Evolutionary conservation across 1,140 invertebrate species (phyloP), one percentile per base, ranked within the genome.

Genomic region (Zaprionus nigranus): DNA sequence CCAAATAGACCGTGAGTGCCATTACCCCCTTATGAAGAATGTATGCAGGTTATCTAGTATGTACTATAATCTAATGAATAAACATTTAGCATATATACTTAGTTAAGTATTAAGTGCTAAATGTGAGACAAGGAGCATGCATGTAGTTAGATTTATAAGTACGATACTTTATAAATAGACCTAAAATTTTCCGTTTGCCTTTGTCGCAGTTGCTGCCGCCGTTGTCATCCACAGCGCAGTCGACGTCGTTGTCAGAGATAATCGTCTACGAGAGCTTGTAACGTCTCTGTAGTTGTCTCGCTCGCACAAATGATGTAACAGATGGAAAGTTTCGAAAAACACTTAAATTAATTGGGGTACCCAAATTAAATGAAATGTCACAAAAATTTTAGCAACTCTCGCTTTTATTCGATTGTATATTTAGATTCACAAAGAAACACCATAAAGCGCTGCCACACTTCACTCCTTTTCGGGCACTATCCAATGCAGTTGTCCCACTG

Each of bases 141-240:
- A 61, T 60, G 43, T 36, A 43, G 46, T 36, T 77, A 64, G 64
- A 60, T 72, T 79, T 68, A 75, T 59, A 78, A 75, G 76, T 63
- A 22, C 28, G 56, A 49, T 57, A 53, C 38, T 70, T 74, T 83
- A 83, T 75, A 83, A 87, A 78, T 87, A 86, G 68, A 83, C 65
- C 71, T 83, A 66, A 87, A 87, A 87, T 78, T 87, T 88, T 90
- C 84, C 84, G 78, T 76, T 85, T 90, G 85, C 81, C 71, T 73
- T 78, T 77, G 82, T 79, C 60, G 68, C 43, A 69, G 75, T 67
- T 62, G 49, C 46, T 40, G 49, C 22, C 17, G 22, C 34, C 66
- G 82, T n/a, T 74, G 82, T 75, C 56, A 69, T 67, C 58, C 40
- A 28, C 36, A 51, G n/a, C 34, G 34, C 34, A 66, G 82, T 76